Base-by-base conservation (phyloP, 1,140 invertebrate species). In the Subanguina moxae region DNA sequence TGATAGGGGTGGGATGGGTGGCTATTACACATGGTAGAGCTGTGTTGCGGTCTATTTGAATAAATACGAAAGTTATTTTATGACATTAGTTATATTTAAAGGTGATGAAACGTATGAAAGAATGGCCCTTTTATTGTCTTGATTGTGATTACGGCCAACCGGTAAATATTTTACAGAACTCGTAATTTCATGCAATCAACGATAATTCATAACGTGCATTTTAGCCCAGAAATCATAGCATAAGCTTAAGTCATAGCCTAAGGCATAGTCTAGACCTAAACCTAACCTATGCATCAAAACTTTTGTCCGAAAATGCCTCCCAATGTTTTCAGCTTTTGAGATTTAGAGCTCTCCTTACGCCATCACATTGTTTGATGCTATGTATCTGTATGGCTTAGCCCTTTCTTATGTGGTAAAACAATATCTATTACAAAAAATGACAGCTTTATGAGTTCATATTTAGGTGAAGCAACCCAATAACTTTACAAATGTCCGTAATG, bases 61-160 rank as follows among this genome's bases (percentile, higher is more conserved):
- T n/a, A n/a, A n/a, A n/a, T n/a, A n/a, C n/a, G n/a, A n/a, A n/a
- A n/a, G n/a, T n/a, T n/a, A n/a, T n/a, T n/a, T n/a, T n/a, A n/a
- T n/a, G n/a, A n/a, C n/a, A n/a, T n/a, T n/a, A n/a, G n/a, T n/a
- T n/a, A n/a, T n/a, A n/a, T n/a, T n/a, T n/a, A 11, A 23, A 58
- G 11, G 58, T 43, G 3, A 43, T 61, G 58, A 3, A 43, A 25
- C 58, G 58, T 3, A 43, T 61, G 28, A 30, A 43, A 13, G 19
- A 43, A 7, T 61, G 58, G 58, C 58, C 58, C 8, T 61, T 61
- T 25, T 61, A 61, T 25, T 61, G 58, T n/a, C n/a, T 30, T 8
- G 58, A 61, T 61, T 61, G 58, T 43, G n/a, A 61, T 30, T n/a
- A 21, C 13, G 28, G 58, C 27, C 17, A 30, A 32, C 3, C 5